Percentiles rank a stretch among this genome's conserved stretches.
Evolutionary conservation across 2,797 vertebrate species (phyloP).

Genomic region (Syndactyla subalaris): DNA sequence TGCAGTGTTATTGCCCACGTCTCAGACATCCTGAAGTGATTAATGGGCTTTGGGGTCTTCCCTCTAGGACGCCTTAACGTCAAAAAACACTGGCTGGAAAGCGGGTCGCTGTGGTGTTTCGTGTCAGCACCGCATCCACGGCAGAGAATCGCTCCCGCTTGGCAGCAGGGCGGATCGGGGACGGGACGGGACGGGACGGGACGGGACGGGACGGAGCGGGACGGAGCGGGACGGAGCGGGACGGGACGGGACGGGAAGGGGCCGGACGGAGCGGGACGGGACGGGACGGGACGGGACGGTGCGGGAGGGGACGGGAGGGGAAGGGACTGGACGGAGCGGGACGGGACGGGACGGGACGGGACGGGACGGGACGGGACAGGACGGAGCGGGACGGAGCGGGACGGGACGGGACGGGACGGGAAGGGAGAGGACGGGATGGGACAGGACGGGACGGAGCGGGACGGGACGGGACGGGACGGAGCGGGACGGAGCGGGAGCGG

Average conservation of each 20-base stretch:
- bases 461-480: background rate
- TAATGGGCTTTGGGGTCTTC: conserved; percentile 36
- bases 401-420: fast-evolving
- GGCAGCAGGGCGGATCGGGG: background rate
- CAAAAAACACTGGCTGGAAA: background rate
- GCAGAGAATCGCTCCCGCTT: background rate
- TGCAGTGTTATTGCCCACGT: background rate
- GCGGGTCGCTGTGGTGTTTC: background rate
- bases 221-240: too few relatives aligned
- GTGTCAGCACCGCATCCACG: background rate
- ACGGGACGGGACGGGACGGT: too few relatives aligned
- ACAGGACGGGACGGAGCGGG: background rate
- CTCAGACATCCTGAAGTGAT: conserved; percentile 58
- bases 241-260: too few relatives aligned
- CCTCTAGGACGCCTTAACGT: background rate
- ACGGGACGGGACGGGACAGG: too few relatives aligned
- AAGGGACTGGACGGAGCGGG: background rate
- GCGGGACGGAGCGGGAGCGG: fast-evolving
- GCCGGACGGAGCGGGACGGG: too few relatives aligned
- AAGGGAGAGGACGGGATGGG: background rate
- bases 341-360: too few relatives aligned
- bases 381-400: fast-evolving
- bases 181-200: fast-evolving
- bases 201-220: too few relatives aligned
- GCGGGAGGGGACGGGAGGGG: background rate